Evolutionary conservation across 2,797 vertebrate genomes (phyloP).

Genomic region (Bothrops alternatus): DNA sequence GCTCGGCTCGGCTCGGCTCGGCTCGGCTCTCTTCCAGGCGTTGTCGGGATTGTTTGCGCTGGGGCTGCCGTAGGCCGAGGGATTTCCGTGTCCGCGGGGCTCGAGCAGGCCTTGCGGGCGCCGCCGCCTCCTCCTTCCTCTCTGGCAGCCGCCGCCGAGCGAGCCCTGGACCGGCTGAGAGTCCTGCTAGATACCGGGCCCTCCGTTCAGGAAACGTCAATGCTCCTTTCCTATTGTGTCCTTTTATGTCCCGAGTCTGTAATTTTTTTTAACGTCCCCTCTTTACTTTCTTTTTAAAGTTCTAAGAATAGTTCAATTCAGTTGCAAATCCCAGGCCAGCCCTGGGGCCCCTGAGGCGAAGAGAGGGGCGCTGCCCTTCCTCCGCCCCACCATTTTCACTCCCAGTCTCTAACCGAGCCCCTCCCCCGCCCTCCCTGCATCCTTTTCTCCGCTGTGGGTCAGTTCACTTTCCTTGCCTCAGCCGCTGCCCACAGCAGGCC

Average conservation of each 20-base stretch:
- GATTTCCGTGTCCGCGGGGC: not conserved
- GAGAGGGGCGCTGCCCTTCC: constrained; percentile 29
- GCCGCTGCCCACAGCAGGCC: constrained; percentile 41
- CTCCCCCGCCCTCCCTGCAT: accelerated
- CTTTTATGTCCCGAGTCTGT: not conserved
- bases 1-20: not conserved
- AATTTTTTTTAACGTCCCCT: constrained; percentile 1
- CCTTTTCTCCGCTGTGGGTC: not conserved
- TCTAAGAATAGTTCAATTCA: constrained; percentile 69
- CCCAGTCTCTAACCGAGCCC: not conserved
- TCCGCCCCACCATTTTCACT: not conserved
- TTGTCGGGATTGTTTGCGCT: not conserved
- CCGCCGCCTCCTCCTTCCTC: not conserved
- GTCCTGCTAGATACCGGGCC: not conserved
- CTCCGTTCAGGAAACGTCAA: not conserved
- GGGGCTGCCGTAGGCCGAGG: not conserved
- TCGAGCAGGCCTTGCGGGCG: not conserved
- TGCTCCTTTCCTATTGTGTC: constrained; percentile 10
- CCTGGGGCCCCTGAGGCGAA: constrained; percentile 63
- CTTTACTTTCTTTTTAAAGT: not conserved
- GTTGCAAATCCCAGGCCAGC: constrained; percentile 79
- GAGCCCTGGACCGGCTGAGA: constrained; percentile 8
- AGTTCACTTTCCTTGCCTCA: not conserved
- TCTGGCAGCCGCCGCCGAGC: not conserved
- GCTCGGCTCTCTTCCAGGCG: not conserved